Evolutionary conservation across 2,888 invertebrate species (phyloP), one percentile per base, ranked within the genome.

Genomic region (Pseudeuparius sepicola): DNA sequence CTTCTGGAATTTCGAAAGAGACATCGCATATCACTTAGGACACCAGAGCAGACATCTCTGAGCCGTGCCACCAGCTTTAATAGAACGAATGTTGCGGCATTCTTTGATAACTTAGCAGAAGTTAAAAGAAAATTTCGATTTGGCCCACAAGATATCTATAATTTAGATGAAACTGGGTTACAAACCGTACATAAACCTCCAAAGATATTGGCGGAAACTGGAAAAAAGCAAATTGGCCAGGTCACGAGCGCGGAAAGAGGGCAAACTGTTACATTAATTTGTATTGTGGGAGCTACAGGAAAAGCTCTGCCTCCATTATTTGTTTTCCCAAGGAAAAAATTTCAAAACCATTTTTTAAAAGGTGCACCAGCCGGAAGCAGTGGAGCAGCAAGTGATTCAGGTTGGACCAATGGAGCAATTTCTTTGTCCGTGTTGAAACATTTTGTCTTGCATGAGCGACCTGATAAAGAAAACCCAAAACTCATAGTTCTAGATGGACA

Each of bases 401-500:
- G 50, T n/a, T 55, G 53, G 51, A 48, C 48, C 16, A 55, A 50
- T 18, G 13, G 5, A 17, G 32, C 30, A 18, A 6, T 31, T 10
- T 39, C 41, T 38, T 10, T 34, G 9, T 7, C 30, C 13, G 34
- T 37, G 16, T 9, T 44, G 9, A n/a, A 40, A 10, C 39, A 43
- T 20, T 37, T 44, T 32, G 28, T 16, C 10, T 23, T 31, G 15
- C 39, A 42, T 31, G 38, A 36, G n/a, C 50, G 55, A 39, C 53
- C 42, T 20, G 27, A 35, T 10, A 20, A 30, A 9, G 41, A 42
- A 18, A 30, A 36, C 16, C 31, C 34, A 29, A 45, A 46, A 26
- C 38, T 53, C n/a, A 33, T 53, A 15, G 40, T 41, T 27, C 40
- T 53, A 41, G 51, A n/a, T n/a, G n/a, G n/a, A n/a, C n/a, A n/a